Evolutionary conservation across 2,888 invertebrate genomes (phyloP).

Genomic region (Drosophila kanekoi): DNA sequence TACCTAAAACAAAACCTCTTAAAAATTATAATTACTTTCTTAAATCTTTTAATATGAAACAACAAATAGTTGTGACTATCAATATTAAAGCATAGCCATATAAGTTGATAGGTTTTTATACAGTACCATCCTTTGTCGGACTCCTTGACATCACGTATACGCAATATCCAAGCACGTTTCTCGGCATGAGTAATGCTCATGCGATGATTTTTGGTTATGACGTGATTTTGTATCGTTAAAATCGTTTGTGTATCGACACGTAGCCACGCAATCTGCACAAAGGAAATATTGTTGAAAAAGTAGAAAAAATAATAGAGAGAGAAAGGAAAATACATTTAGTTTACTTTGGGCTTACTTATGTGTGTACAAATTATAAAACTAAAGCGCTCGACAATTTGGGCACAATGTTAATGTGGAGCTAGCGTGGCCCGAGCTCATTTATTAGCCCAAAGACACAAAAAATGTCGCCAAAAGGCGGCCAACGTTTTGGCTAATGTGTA

Average conservation of each 20-base stretch:
- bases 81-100: background rate
- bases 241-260: slow-evolving; percentile 96
- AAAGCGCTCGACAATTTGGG: slow-evolving; percentile 59
- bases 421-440: slow-evolving; percentile 70
- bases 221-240: slow-evolving; percentile 94
- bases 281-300: slow-evolving; percentile 21
- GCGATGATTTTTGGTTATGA: slow-evolving; percentile 95
- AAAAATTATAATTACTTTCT: too few species aligned
- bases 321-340: slow-evolving; percentile 16
- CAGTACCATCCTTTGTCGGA: slow-evolving; percentile 90
- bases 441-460: slow-evolving; percentile 43
- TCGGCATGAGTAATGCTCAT: slow-evolving; percentile 93
- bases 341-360: slow-evolving; percentile 17
- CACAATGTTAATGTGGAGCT: slow-evolving; percentile 63
- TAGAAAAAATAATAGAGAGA: too few species aligned
- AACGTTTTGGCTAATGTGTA: slow-evolving; percentile 39
- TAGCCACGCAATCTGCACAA: slow-evolving; percentile 93
- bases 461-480: slow-evolving; percentile 51
- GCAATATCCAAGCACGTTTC: slow-evolving; percentile 92
- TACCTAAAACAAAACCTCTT: too few species aligned
- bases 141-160: slow-evolving; percentile 91
- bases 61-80: too few species aligned
- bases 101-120: slow-evolving; percentile 13
- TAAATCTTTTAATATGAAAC: too few species aligned
- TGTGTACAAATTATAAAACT: slow-evolving; percentile 58